Evolutionary conservation across 2,888 invertebrate genomes (phyloP), one percentile per base, ranked within the genome.

Genomic region (Dryadula phaetusa): DNA sequence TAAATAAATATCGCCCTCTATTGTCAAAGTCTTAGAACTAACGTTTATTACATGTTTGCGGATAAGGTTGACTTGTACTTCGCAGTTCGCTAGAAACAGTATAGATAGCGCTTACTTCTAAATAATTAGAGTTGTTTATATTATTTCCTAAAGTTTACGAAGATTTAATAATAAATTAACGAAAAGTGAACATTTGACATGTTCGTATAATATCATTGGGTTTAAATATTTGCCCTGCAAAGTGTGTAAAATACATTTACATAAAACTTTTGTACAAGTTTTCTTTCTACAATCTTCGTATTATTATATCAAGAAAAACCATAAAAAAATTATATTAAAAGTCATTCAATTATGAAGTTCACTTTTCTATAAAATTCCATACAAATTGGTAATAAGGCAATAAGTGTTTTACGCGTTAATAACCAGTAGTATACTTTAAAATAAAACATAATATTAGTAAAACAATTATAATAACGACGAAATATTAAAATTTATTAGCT

Each of bases 381-480:
- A 34, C 34, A 1, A 3, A 34, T 10, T 5, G 7, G 8, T 6
- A 34, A 8, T 34, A 34, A 1, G 3, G 1, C 6, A 3, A 34
- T 10, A 2, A 34, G 12, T n/a, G 37, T 37, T 14, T 37, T 37
- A 20, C 2, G 4, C 10, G 3, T 18, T n/a, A n/a, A n/a, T n/a
- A n/a, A n/a, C n/a, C n/a, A n/a, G n/a, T n/a, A 7, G 8, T 7
- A 32, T 8, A 28, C 32, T 1, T 37, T 1, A 8, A 49, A 49
- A 10, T 28, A 52, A 52, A 52, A 49, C 2, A 1, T 16, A 32
- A 28, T 28, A 16, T 32, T 1, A 32, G 10, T 32, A 12, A 32
- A 52, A 52, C 8, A 10, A 16, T 16, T 52, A 49, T 52, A 49
- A 28, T 52, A 52, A 52, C 10, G 25, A 49, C 22, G 16, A 52